These are phyloP conservation scores for human DNA, from an alignment of 2,113 vertebrate species.

Conservation along the genomic window DNA sequence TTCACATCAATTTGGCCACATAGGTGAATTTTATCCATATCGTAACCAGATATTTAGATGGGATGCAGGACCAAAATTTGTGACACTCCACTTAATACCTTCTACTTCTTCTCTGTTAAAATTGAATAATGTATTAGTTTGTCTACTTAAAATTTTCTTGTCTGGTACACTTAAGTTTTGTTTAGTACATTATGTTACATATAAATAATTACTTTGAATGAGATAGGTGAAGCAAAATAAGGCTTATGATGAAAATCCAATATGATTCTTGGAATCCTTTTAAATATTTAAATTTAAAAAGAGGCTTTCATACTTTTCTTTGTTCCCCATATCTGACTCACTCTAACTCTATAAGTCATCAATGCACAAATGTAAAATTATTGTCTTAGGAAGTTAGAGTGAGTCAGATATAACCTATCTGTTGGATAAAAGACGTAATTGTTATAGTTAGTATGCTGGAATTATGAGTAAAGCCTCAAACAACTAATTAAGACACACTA, in stretches of 20 bases:
- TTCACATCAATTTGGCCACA: not conserved
- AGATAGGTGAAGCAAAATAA: slow-evolving; percentile 13
- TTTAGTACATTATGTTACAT: not conserved
- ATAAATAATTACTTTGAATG: slow-evolving; percentile 47
- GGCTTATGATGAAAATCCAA: not conserved
- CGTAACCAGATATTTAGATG: slow-evolving; percentile 6
- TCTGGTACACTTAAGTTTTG: not conserved
- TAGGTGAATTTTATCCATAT: not conserved
- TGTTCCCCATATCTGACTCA: not conserved
- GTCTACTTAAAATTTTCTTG: slow-evolving; percentile 34
- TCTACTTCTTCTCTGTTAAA: slow-evolving; percentile 13
- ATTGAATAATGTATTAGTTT: slow-evolving; percentile 44
- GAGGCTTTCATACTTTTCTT: not conserved
- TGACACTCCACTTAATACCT: not conserved
- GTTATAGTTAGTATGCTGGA: slow-evolving; percentile 1
- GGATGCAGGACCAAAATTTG: not conserved
- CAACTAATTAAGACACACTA: fast-evolving
- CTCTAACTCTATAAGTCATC: not conserved
- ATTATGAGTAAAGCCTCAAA: slow-evolving; percentile 21
- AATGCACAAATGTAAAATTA: not conserved
- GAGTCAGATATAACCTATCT: not conserved
- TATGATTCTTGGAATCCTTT: slow-evolving; percentile 30
- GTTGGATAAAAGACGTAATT: slow-evolving; percentile 31
- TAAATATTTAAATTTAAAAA: slow-evolving; percentile 46
- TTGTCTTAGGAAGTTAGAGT: not conserved